phyloP scores from a whole-genome alignment of 2,113 vertebrate species.

The Ellobius talpinus region DNA sequence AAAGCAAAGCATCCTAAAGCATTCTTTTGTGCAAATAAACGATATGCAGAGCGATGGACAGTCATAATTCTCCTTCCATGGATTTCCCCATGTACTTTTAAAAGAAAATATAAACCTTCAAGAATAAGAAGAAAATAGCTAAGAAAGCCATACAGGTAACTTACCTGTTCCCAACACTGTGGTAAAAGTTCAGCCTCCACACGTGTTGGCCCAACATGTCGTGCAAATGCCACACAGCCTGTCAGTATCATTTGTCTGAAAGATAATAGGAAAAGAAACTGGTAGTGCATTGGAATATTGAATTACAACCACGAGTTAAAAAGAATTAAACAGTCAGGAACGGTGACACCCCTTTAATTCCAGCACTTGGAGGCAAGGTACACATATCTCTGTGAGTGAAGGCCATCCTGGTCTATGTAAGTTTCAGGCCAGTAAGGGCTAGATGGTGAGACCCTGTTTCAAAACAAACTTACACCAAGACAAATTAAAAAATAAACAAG shows the following conservation, averaged over 20 bases:
- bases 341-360: neutral
- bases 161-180: conserved; percentile 99
- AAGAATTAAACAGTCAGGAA: neutral
- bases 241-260: conserved; percentile 98
- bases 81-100: neutral
- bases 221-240: conserved; percentile 97
- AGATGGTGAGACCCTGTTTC: neutral
- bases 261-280: conserved; percentile 60
- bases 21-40: neutral
- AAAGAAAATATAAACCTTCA: neutral
- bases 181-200: conserved; percentile 98
- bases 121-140: neutral
- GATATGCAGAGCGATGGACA: neutral
- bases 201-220: conserved; percentile 97
- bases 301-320: neutral
- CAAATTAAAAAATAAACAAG: neutral
- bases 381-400: neutral
- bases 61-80: neutral
- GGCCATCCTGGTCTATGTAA: neutral
- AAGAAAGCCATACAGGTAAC: conserved; percentile 31
- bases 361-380: neutral
- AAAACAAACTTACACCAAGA: neutral
- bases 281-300: neutral
- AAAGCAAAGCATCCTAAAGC: neutral
- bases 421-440: neutral